These are phyloP conservation scores for Lysiphlebus fabarum DNA, from an alignment of 1,140 invertebrate species.

Conservation along the genomic window DNA sequence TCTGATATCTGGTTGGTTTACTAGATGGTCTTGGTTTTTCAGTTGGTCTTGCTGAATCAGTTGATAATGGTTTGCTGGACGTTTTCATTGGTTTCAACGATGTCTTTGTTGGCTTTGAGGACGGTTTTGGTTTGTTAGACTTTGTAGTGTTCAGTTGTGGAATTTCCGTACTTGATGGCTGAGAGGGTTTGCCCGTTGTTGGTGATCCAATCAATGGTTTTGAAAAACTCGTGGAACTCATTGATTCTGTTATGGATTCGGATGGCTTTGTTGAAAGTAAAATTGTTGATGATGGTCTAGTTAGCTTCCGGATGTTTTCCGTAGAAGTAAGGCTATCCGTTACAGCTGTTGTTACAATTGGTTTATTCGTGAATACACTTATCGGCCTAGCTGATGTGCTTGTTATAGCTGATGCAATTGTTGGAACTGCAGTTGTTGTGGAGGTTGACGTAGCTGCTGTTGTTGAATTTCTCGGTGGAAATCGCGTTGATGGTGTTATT, in stretches of 20 bases:
- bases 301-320: conserved; percentile 19
- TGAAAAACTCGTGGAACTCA: neutral
- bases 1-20: conserved; percentile 18
- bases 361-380: conserved; percentile 21
- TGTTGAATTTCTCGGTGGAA: conserved; percentile 57
- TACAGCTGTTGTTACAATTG: conserved; percentile 25
- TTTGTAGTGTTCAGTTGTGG: conserved; percentile 11
- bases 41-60: conserved; percentile 33
- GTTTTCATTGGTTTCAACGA: conserved; percentile 30
- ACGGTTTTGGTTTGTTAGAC: conserved; percentile 32
- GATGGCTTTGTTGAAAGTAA: conserved; percentile 1
- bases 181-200: conserved; percentile 15
- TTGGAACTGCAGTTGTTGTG: conserved; percentile 24
- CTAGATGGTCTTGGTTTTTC: conserved; percentile 9
- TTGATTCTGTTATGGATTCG: conserved; percentile 21
- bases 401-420: conserved; percentile 21
- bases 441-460: conserved; percentile 28
- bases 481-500: conserved; percentile 54
- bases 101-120: conserved; percentile 20
- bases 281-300: neutral
- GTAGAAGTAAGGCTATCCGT: conserved; percentile 12
- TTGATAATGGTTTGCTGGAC: conserved; percentile 39
- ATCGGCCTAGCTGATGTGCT: conserved; percentile 8
- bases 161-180: conserved; percentile 11
- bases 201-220: conserved; percentile 11